Conservation (phyloP, 2,113 vertebrate genomes). For the zebrafish (Danio rerio) region DNA sequence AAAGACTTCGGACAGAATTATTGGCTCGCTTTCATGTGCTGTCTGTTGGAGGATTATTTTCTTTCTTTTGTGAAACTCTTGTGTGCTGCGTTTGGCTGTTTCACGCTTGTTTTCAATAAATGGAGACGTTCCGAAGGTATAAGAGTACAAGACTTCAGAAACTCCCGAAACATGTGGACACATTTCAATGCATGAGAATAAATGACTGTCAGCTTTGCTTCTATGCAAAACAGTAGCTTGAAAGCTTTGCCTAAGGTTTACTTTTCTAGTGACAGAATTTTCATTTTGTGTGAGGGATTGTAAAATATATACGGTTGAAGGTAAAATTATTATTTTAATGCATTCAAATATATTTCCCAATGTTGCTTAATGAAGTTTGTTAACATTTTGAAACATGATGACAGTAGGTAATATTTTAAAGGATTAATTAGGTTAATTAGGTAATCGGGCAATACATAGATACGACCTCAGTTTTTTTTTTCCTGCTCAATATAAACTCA, state of each 20-base stretch:
- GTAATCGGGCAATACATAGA: too few species aligned
- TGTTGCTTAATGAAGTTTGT: too few species aligned
- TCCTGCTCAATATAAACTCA: too few species aligned
- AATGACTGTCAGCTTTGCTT: too few species aligned
- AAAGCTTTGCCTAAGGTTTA: neutral
- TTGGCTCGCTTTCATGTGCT: neutral
- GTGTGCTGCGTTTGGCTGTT: neutral
- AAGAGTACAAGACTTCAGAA: neutral
- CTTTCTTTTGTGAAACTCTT: neutral
- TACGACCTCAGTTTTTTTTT: too few species aligned
- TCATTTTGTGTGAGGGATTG: neutral
- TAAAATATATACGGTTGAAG: too few species aligned
- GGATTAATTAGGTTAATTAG: too few species aligned
- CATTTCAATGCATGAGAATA: neutral
- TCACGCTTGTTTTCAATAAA: conserved; percentile 3
- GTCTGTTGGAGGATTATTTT: conserved; percentile 2
- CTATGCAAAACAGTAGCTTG: too few species aligned
- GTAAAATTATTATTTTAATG: too few species aligned
- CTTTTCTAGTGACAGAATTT: neutral
- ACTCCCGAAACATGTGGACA: neutral
- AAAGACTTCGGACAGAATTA: neutral
- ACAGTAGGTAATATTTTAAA: too few species aligned
- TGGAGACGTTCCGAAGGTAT: neutral
- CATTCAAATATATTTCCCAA: too few species aligned
- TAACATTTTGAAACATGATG: too few species aligned